Conservation (phyloP, 2,113 vertebrate species). For the Vulpes vulpes region DNA sequence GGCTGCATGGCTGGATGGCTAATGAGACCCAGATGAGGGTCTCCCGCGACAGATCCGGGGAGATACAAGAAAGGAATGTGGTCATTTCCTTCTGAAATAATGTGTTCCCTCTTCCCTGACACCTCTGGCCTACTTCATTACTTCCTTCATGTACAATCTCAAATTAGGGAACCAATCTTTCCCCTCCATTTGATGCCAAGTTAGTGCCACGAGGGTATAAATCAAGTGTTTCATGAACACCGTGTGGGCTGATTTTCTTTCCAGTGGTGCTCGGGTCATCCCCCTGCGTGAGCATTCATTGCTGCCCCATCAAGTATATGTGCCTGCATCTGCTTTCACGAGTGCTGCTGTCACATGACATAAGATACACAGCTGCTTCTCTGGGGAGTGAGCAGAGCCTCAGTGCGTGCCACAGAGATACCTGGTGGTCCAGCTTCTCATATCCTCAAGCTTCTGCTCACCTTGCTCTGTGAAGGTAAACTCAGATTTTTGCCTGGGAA, state of each 20-base stretch:
- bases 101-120: conserved; percentile 72
- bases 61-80: conserved; percentile 72
- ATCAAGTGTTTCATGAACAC: conserved; percentile 79
- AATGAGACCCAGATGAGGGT: conserved; percentile 68
- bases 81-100: conserved; percentile 65
- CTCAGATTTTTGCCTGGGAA: not conserved
- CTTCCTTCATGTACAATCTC: conserved; percentile 73
- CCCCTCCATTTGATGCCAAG: conserved; percentile 69
- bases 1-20: not conserved
- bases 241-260: conserved; percentile 71
- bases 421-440: not conserved
- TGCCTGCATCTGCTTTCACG: conserved; percentile 28
- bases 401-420: not conserved
- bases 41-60: conserved; percentile 54
- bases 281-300: conserved; percentile 45
- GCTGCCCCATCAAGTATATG: conserved; percentile 45
- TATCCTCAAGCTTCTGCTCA: not conserved
- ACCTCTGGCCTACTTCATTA: conserved; percentile 74
- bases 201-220: conserved; percentile 75
- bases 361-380: conserved; percentile 43
- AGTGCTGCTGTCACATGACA: conserved; percentile 43
- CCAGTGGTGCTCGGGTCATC: conserved; percentile 71
- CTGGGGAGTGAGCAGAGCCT: not conserved
- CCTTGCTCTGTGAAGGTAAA: conserved; percentile 52
- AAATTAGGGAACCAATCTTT: conserved; percentile 66